phyloP scores from a whole-genome alignment of 2,113 vertebrate species.

The Clarias gariepinus region DNA sequence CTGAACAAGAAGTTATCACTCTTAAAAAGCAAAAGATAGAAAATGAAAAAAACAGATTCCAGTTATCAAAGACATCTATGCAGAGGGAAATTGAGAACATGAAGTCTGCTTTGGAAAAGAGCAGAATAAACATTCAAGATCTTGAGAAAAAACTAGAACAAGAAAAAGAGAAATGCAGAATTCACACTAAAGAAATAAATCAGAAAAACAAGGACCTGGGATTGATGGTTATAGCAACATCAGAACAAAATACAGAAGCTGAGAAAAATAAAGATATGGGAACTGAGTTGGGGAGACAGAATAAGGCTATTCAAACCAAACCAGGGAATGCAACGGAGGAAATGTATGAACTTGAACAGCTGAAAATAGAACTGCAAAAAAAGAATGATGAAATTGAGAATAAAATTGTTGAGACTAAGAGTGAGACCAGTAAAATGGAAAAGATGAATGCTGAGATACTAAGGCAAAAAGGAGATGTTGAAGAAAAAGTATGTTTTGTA shows the following conservation, averaged over 20 bases:
- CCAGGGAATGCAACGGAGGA: conserved; percentile 18
- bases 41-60: neutral
- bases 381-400: conserved; percentile 32
- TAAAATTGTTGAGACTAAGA: conserved; percentile 19
- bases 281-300: conserved; percentile 1
- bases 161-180: conserved; percentile 22
- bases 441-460: conserved; percentile 34
- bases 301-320: neutral
- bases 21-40: conserved; percentile 6
- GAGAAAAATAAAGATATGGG: conserved; percentile 26
- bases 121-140: neutral
- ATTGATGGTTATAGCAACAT: neutral
- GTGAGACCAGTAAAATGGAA: conserved; percentile 31
- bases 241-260: neutral
- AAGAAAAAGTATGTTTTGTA: conserved; percentile 41
- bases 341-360: conserved; percentile 38
- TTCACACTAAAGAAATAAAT: neutral
- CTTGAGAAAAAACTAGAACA: neutral
- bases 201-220: conserved; percentile 13
- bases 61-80: neutral
- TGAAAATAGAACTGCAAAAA: conserved; percentile 46
- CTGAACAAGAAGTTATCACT: neutral
- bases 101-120: neutral
- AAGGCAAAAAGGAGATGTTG: conserved; percentile 44
- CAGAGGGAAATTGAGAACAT: conserved; percentile 6